Evolutionary conservation across 2,888 invertebrate genomes (phyloP), one percentile per base, ranked within the genome.

Genomic region (Lochmaea capreae): DNA sequence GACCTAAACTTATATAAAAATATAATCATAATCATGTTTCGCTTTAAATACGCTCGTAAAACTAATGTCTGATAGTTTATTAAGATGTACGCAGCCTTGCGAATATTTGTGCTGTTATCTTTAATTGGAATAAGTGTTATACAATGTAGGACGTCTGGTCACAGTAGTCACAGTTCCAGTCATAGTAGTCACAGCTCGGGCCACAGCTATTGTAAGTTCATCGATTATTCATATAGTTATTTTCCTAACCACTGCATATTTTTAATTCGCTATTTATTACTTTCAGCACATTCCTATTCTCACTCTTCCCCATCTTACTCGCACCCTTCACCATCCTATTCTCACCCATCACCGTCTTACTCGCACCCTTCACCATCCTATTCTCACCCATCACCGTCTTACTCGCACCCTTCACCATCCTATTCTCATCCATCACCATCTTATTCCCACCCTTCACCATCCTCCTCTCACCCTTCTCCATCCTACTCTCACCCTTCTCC

Each of bases 381-480:
- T 33, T 76, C 67, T 52, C 75, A 65, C 10, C 77, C 79, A 5
- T 71, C 73, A 0, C 71, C 77, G 22, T 72, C 77, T 0, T 72
- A 74, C 58, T 69, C 43, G 42, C 75, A 71, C n/a, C 77, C 77
- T 42, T 61, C 77, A 3, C 71, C 76, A 11, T 67, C 72, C 14
- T 43, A 52, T 9, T 72, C 71, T n/a, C 71, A 68, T 9, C 68
- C 76, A 2, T 68, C 68, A 0, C 66, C 72, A 26, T 67, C 78
- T 1, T 65, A 68, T n/a, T 54, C 79, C 2, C 52, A 58, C 5
- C 67, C 72, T 11, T 54, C 71, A 39, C 69, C 76, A 8, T 70
- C 72, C 9, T 57, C 65, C 11, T 71, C 73, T 2, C 69, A 73
- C 22, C 69, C 73, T 2, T 61, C 76, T n/a, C 61, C 63, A 16